These are phyloP conservation scores for Cyclophora punctaria DNA, from an alignment of 2,888 invertebrate species.

Conservation along the genomic window DNA sequence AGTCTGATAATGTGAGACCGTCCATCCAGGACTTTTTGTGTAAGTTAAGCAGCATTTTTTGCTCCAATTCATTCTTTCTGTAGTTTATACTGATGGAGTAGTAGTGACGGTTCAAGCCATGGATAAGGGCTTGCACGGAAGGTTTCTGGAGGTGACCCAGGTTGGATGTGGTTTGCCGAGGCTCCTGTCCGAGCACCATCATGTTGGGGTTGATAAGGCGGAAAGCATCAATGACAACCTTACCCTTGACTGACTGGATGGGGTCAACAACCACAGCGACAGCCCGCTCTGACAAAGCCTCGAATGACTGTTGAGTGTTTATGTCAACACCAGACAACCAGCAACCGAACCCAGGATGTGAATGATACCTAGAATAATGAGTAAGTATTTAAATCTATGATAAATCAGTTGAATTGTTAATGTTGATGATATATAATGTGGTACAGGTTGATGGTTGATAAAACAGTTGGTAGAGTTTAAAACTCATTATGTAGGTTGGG, in stretches of 20 bases:
- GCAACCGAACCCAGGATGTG: slow-evolving; percentile 99
- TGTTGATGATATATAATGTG: no score
- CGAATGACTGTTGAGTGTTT: slow-evolving; percentile 99
- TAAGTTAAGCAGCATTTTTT: slow-evolving; percentile 98
- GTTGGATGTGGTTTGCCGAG: slow-evolving; percentile 98
- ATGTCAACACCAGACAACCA: slow-evolving; percentile 99
- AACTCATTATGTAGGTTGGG: no score
- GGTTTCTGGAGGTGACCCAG: slow-evolving; percentile 99
- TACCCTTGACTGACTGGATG: slow-evolving; percentile 99
- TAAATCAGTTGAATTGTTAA: no score
- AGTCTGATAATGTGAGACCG: slow-evolving; percentile 92
- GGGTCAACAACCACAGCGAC: slow-evolving; percentile 99
- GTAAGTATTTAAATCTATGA: no score
- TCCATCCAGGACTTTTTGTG: slow-evolving; percentile 99
- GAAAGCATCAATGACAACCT: slow-evolving; percentile 99
- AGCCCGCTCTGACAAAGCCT: slow-evolving; percentile 97
- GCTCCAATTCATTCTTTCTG: slow-evolving; percentile 98
- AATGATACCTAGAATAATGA: slow-evolving; percentile 85
- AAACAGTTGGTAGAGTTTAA: no score
- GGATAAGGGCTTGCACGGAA: slow-evolving; percentile 98
- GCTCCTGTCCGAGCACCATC: slow-evolving; percentile 99
- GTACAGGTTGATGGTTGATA: no score
- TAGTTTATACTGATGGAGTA: slow-evolving; percentile 99
- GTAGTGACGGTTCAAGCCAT: slow-evolving; percentile 98
- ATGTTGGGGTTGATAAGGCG: slow-evolving; percentile 99